Evolutionary conservation across 2,113 vertebrate species (phyloP), one percentile per base, ranked within the genome.

Genomic region (Nematolebias whitei): DNA sequence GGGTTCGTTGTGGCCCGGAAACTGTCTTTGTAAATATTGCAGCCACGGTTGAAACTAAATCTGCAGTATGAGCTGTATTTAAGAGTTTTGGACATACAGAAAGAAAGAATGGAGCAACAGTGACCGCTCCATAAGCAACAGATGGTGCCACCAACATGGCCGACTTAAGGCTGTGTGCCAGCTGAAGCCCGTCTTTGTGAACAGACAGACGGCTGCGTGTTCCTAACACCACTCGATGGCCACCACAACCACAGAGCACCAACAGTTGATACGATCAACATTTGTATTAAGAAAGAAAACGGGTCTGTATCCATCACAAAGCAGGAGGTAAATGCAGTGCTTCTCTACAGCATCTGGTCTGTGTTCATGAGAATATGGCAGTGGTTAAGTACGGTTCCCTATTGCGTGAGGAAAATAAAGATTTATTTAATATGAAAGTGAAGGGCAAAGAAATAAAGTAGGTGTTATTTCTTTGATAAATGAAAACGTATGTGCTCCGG

Each of bases 11-110:
- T 20, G 29, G 57, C 41, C 61, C 44, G 65, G 57, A 2, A 58
- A 43, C 61, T 64, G 23, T 32, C 24, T 20, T 38, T 18, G 68
- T 63, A 57, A 55, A 70, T 83, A 74, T 83, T 85, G 79, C 79
- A 84, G 64, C 53, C 72, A 20, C 43, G 73, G 22, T 52, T 65
- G 9, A 45, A 52, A 23, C 2, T 64, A 23, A 58, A 19, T 49
- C 61, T 63, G 56, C 52, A 52, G 32, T 5, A 9, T 24, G 22
- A 56, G 32, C 50, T 67, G 50, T 45, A 54, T 38, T 58, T 18
- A 53, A 54, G 29, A 0, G 14, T 60, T 35, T 8, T n/a, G n/a
- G n/a, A n/a, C 32, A 41, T 54, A 35, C 26, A 53, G 12, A 66
- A 45, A 48, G 32, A n/a, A 74, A 55, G 0, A 35, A 74, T 50